Percentiles rank a stretch among this genome's conserved stretches.
Conservation (phyloP, 2,888 invertebrate species). For the Plebejus melissa region DNA sequence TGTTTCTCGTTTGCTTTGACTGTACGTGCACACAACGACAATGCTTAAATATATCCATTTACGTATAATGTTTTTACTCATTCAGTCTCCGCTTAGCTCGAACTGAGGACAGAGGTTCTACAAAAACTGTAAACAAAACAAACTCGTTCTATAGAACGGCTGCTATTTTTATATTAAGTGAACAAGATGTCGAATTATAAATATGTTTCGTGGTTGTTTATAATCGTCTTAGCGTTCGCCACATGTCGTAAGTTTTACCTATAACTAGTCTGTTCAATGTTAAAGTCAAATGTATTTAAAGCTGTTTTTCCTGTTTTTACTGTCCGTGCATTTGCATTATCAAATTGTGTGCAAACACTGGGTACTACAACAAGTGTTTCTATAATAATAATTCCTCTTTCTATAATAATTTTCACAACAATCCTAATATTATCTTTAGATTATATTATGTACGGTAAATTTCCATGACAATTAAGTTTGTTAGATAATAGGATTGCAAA, state of each 20-base stretch:
- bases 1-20: constrained; percentile 17
- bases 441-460: no score
- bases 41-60: constrained; percentile 18
- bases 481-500: no score
- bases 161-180: neutral
- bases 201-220: constrained; percentile 14
- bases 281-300: constrained; percentile 22
- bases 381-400: neutral
- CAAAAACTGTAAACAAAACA: constrained; percentile 13
- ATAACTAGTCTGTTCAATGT: constrained; percentile 25
- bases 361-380: neutral
- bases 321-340: constrained; percentile 18
- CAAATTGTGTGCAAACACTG: constrained; percentile 20
- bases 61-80: neutral
- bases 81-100: constrained; percentile 29
- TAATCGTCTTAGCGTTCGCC: constrained; percentile 11
- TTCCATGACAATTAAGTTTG: no score
- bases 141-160: neutral
- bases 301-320: constrained; percentile 28
- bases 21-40: constrained; percentile 10
- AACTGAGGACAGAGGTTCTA: constrained; percentile 5
- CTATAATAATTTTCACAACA: neutral
- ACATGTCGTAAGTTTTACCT: constrained; percentile 26
- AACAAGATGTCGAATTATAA: constrained; percentile 20
- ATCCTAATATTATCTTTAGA: no score